A percentile compares a stretch with the other conserved stretches of the same genome.
Conservation (phyloP, 2,113 vertebrate species). For the Craseonycteris thonglongyai region DNA sequence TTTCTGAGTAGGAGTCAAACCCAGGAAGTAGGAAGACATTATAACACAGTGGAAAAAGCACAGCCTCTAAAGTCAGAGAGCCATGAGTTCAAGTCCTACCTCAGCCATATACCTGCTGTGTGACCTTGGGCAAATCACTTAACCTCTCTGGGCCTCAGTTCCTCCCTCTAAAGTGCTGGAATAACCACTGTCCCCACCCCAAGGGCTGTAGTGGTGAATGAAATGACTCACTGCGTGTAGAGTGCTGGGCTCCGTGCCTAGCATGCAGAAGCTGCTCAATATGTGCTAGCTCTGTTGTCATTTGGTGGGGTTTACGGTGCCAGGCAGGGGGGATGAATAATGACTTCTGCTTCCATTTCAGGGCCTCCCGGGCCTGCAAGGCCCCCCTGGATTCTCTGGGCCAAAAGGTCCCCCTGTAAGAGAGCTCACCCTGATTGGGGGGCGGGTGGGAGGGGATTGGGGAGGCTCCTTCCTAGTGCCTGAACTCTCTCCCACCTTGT, state of each 20-base stretch:
- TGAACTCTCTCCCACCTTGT: fast-evolving
- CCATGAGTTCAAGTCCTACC: background rate
- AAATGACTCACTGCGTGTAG: fast-evolving
- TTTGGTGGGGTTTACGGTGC: background rate
- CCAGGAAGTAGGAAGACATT: background rate
- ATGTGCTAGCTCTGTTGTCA: background rate
- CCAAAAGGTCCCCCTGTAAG: conserved; percentile 90
- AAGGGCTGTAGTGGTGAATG: background rate
- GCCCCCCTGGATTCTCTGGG: conserved; percentile 86
- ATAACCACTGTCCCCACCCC: background rate
- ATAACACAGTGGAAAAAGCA: background rate
- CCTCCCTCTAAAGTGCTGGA: background rate
- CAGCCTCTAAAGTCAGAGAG: background rate
- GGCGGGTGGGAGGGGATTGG: background rate
- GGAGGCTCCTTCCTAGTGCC: background rate
- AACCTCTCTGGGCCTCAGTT: background rate
- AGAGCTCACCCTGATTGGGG: background rate
- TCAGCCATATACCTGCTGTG: background rate
- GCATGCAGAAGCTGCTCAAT: background rate
- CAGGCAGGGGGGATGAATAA: background rate
- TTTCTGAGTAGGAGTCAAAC: background rate
- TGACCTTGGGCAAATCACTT: background rate
- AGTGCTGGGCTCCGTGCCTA: fast-evolving
- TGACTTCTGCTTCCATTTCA: conserved; percentile 60
- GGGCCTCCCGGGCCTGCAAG: conserved; percentile 89